Conservation (phyloP, 2,888 invertebrate genomes). For the Eupithecia subumbrata region DNA sequence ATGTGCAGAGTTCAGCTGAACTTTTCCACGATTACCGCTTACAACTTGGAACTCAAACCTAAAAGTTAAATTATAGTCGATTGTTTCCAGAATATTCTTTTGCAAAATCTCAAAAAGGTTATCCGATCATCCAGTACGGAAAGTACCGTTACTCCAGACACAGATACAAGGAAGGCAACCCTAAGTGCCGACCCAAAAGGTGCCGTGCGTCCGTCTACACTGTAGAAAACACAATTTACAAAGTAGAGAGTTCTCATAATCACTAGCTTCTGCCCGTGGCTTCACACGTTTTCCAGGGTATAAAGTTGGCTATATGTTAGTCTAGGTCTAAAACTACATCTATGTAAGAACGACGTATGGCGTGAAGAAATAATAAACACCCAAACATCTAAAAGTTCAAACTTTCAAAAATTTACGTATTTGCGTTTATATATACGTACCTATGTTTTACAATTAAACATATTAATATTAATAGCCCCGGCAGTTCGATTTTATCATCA, state of each 20-base stretch:
- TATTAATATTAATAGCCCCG: too few relatives aligned
- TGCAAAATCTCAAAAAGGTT: constrained; percentile 17
- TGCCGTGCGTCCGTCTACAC: constrained; percentile 1
- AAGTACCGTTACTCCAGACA: background rate
- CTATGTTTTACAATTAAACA: too few relatives aligned
- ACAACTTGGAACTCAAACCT: background rate
- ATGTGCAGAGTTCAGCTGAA: background rate
- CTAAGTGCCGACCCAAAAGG: background rate
- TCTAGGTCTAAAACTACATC: too few relatives aligned
- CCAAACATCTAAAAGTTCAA: too few relatives aligned
- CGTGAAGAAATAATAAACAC: too few relatives aligned
- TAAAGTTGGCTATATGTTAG: too few relatives aligned
- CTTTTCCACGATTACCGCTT: background rate
- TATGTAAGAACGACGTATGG: too few relatives aligned
- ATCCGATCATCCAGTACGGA: constrained; percentile 20
- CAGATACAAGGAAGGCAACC: constrained; percentile 2
- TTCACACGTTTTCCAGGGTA: too few relatives aligned
- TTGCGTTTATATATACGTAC: too few relatives aligned
- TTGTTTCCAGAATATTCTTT: background rate
- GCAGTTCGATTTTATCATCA: too few relatives aligned
- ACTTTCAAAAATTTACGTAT: too few relatives aligned
- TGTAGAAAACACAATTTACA: background rate
- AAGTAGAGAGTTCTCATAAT: background rate
- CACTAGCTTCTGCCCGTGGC: background rate
- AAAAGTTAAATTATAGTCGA: too few relatives aligned